Evolutionary conservation across 2,797 vertebrate genomes (phyloP).

Genomic region (Valencia hispanica): DNA sequence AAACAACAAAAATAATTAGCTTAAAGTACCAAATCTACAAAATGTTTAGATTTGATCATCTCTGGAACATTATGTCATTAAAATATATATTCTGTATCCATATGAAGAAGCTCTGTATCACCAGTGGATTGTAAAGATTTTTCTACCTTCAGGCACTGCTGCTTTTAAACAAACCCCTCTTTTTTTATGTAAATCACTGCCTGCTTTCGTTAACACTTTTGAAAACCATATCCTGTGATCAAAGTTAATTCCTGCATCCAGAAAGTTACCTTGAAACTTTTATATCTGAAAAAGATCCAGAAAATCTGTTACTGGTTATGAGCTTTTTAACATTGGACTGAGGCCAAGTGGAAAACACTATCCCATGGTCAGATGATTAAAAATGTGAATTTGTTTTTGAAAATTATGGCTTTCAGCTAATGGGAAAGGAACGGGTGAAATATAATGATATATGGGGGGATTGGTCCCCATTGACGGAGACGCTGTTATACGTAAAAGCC

Average conservation of each 20-base stretch:
- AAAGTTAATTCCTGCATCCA: conserved; percentile 12
- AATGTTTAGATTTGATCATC: neutral
- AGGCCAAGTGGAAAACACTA: neutral
- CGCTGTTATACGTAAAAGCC: neutral
- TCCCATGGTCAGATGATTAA: neutral
- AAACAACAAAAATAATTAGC: neutral
- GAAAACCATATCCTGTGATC: neutral
- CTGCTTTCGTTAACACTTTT: conserved; percentile 1
- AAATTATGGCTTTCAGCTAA: neutral
- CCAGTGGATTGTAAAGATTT: neutral
- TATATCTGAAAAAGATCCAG: neutral
- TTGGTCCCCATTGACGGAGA: neutral
- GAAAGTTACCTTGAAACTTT: conserved; percentile 5
- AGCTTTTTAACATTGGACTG: neutral
- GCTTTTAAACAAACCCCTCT: neutral
- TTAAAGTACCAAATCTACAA: neutral
- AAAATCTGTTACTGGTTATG: neutral
- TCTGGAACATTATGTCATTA: neutral
- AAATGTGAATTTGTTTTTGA: neutral
- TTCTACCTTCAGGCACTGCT: conserved; percentile 2
- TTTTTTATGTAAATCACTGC: neutral
- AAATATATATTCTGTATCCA: neutral
- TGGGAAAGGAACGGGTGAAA: neutral
- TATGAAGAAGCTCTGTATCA: neutral
- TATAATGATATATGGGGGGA: neutral